Base-by-base conservation (phyloP, 2,797 vertebrate species). In the Geotrypetes seraphini region DNA sequence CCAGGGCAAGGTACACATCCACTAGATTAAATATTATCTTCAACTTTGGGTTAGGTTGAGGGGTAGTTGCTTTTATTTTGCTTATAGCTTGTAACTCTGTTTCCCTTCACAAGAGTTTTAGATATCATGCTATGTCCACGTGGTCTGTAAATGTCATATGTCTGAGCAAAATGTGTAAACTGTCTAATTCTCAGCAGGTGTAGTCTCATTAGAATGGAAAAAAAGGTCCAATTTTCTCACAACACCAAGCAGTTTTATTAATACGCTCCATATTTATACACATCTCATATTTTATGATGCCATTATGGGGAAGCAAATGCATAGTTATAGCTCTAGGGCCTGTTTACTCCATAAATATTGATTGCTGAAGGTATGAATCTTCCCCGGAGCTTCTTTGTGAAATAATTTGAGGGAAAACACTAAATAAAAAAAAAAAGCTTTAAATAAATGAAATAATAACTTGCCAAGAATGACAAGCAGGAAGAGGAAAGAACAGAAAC, bases 201-300 rank as follows among this genome's bases (percentile, higher is more conserved):
- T 7, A 24, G 4, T 32, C 31, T 36, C 37, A 37, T 43, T 31
- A 58, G 31, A 32, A 33, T 28, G 31, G 35, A 19, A 30, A 33
- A 28, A 29, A 53, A 31, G 34, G 25, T 5, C 13, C 16, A 2
- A 2, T 8, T 26, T 31, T 39, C 29, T 50, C 19, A 33, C 33
- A 53, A 27, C 18, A 11, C 6, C 14, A 45, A 33, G 22, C 6
- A 3, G 12, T 28, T 44, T 54, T 63, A 62, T 58, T 64, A 58
- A 18, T 15, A 3, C 14, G 4, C 14, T n/a, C 17, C 31, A 7
- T 23, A 13, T 28, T 34, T 48, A 43, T 33, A 6, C 9, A 2
- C 12, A 3, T 33, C 12, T 39, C 16, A 36, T 12, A 1, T 28
- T 47, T 50, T 33, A 27, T 4, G 12, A 19, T 11, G 15, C 20